Evolutionary conservation across 2,888 invertebrate species (phyloP), one percentile per base, ranked within the genome.

Genomic region (Drosophila pseudotakahashii): DNA sequence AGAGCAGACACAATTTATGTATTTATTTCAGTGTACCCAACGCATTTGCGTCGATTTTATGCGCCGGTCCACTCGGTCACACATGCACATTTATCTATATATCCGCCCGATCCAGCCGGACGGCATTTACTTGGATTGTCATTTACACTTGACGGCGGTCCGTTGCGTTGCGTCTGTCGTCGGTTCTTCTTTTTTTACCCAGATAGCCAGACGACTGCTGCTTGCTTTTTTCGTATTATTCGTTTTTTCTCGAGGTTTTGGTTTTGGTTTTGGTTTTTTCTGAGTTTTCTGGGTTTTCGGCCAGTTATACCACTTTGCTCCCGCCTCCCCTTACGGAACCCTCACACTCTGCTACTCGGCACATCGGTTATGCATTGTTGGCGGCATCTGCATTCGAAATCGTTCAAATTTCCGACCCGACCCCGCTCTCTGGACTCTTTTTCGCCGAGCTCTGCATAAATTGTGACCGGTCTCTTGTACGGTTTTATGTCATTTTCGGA

Each of bases 61-160:
- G 61, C 67, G 42, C 32, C 47, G 47, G 47, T 47, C 32, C 48
- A 48, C 53, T 57, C 44, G 32, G 47, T 47, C 70, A 59, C 30
- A 59, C 55, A 41, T 59, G 57, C 39, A 55, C 39, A 59, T 48
- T 32, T 39, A 58, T 58, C 11, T 39, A 16, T 14, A 39, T 37
- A 54, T 57, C 58, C 55, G 55, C 30, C 51, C 30, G 64, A 52
- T 44, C 52, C 44, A 61, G 62, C 61, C 62, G 62, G 63, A 62
- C 64, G 51, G 42, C 50, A 66, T 60, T 32, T 53, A 34, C 47
- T 55, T 54, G 62, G 51, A 66, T 57, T 68, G 64, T 73, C 67
- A 77, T 84, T 82, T 81, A 69, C 85, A 80, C 79, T 80, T 80
- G 80, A 82, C 75, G 67, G 59, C 48, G 23, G 51, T 64, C 63